Conservation (phyloP, 2,888 invertebrate genomes). For the Sarcophaga variegata region DNA sequence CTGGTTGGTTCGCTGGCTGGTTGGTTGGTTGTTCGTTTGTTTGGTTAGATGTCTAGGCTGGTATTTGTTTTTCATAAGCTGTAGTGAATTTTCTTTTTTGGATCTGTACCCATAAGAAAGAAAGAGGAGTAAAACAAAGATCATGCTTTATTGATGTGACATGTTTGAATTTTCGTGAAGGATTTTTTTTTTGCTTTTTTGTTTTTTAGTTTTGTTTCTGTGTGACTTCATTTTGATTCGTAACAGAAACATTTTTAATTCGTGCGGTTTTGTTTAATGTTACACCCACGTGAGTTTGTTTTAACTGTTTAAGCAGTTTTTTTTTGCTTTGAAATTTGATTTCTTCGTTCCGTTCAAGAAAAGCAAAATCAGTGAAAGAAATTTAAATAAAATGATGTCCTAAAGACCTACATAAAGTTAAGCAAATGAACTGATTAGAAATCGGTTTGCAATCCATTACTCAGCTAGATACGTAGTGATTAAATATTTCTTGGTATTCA, state of each 20-base stretch:
- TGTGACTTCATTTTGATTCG: slow-evolving; percentile 64
- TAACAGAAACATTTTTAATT: slow-evolving; percentile 68
- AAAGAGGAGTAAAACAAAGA: slow-evolving; percentile 28
- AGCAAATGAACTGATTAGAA: background rate
- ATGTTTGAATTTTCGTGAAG: slow-evolving; percentile 67
- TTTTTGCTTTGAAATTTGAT: slow-evolving; percentile 5
- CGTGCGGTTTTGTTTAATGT: slow-evolving; percentile 69
- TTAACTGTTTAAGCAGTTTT: background rate
- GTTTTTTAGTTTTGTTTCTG: background rate
- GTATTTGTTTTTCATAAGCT: slow-evolving; percentile 21
- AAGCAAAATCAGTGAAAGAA: background rate
- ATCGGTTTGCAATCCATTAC: background rate
- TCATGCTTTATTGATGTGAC: slow-evolving; percentile 68
- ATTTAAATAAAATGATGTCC: slow-evolving; percentile 52
- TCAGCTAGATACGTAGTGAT: too few species aligned
- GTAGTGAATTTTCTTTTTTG: slow-evolving; percentile 40
- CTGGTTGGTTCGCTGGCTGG: background rate
- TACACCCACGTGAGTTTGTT: slow-evolving; percentile 61
- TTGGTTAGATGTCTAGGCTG: background rate
- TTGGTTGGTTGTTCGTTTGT: background rate
- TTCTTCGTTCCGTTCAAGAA: background rate
- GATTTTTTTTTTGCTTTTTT: slow-evolving; percentile 42
- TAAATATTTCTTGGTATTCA: too few species aligned
- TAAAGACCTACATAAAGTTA: slow-evolving; percentile 58
- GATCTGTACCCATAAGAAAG: slow-evolving; percentile 18